These are phyloP conservation scores for Hirundichthys speculiger DNA, from an alignment of 2,113 vertebrate genomes.

Conservation along the genomic window DNA sequence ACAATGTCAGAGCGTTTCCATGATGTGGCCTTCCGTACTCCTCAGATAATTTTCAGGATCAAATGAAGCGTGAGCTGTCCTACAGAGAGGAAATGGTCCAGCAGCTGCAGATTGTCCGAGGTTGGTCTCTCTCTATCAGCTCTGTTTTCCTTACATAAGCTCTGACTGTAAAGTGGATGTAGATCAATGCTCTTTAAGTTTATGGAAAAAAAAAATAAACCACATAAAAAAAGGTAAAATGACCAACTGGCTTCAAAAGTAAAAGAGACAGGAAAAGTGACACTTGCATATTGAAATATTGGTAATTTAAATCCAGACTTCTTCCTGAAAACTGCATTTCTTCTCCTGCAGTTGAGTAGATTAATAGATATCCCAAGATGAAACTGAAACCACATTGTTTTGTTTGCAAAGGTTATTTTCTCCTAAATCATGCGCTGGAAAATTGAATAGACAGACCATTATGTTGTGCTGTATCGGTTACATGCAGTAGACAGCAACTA, in stretches of 20 bases:
- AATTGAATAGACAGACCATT: constrained; percentile 72
- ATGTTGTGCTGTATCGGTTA: constrained; percentile 75
- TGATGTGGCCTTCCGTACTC: constrained; percentile 65
- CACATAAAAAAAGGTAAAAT: constrained; percentile 9
- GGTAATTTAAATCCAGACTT: constrained; percentile 31
- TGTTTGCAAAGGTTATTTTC: constrained; percentile 71
- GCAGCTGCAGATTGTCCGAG: constrained; percentile 97
- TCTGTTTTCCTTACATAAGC: no score
- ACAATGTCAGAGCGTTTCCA: constrained; percentile 32
- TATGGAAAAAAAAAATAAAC: background rate
- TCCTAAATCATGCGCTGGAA: constrained; percentile 74
- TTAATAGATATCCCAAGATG: constrained; percentile 51
- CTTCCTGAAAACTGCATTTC: constrained; percentile 53
- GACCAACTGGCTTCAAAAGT: constrained; percentile 11
- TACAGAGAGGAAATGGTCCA: constrained; percentile 99
- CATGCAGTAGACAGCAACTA: constrained; percentile 76
- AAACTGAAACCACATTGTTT: constrained; percentile 66
- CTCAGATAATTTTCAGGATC: constrained; percentile 99
- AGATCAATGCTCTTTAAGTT: constrained; percentile 58
- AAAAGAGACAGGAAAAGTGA: constrained; percentile 69
- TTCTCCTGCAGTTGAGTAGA: constrained; percentile 28
- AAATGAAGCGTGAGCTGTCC: constrained; percentile 98
- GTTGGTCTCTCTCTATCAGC: constrained; percentile 71
- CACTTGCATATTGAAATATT: constrained; percentile 77
- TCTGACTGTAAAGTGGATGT: constrained; percentile 31